Evolutionary conservation across 2,888 invertebrate species (phyloP).

Genomic region (Xanthia togata): DNA sequence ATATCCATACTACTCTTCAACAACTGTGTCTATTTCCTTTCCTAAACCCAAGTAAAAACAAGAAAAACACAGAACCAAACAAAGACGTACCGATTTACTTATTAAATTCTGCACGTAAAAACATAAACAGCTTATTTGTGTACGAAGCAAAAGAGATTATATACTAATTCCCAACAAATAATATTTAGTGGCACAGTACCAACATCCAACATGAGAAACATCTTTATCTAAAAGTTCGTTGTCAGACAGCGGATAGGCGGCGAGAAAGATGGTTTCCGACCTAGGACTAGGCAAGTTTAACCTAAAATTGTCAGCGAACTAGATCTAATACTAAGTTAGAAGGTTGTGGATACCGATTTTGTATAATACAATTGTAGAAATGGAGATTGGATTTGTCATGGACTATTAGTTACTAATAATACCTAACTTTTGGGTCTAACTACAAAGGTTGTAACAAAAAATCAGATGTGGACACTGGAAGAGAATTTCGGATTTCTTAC

Average conservation of each 20-base stretch:
- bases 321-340: constrained; percentile 15
- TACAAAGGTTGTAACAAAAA: too few species aligned
- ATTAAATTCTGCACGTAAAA: neutral
- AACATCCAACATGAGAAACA: constrained; percentile 57
- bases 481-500: neutral
- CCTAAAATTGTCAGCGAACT: constrained; percentile 34
- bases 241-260: constrained; percentile 50
- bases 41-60: neutral
- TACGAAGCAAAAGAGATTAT: constrained; percentile 31
- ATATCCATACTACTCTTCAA: neutral
- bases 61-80: neutral
- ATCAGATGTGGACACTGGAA: neutral
- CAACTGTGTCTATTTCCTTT: neutral
- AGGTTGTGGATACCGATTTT: neutral
- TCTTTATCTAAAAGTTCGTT: constrained; percentile 57
- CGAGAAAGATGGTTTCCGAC: constrained; percentile 63
- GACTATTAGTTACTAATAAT: neutral
- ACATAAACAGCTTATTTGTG: constrained; percentile 27
- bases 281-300: constrained; percentile 40
- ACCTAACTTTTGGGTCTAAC: neutral
- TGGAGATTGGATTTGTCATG: neutral
- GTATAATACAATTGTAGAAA: constrained; percentile 11
- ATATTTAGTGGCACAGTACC: constrained; percentile 41
- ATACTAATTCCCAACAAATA: constrained; percentile 38
- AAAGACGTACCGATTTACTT: neutral